Conservation (phyloP, 2,797 vertebrate species). For the Brachyrhaphis roseni region DNA sequence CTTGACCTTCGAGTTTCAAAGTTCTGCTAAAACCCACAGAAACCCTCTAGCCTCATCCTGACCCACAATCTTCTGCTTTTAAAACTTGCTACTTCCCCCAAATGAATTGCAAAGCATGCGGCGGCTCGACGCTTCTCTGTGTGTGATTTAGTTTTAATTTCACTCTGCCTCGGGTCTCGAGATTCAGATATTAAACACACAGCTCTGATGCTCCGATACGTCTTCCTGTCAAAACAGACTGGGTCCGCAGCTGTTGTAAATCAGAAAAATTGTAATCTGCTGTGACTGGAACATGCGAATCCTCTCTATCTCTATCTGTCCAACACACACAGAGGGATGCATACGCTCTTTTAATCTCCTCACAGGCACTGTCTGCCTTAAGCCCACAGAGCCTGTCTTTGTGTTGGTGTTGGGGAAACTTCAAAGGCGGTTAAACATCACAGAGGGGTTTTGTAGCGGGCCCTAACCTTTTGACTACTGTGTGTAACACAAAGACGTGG, state of each 20-base stretch:
- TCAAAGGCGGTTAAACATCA: slow-evolving; percentile 77
- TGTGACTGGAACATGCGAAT: slow-evolving; percentile 63
- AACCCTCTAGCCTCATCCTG: slow-evolving; percentile 48
- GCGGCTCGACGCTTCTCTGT: slow-evolving; percentile 52
- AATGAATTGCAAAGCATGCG: slow-evolving; percentile 43
- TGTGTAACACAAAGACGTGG: slow-evolving; percentile 43
- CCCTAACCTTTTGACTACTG: slow-evolving; percentile 59
- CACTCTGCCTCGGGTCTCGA: slow-evolving; percentile 64
- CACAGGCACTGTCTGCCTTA: slow-evolving; percentile 60
- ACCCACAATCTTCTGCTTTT: slow-evolving; percentile 58
- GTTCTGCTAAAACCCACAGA: slow-evolving; percentile 39
- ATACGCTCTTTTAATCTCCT: slow-evolving; percentile 63
- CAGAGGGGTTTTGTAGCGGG: slow-evolving; percentile 59
- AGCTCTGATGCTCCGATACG: slow-evolving; percentile 67
- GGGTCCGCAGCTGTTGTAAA: slow-evolving; percentile 60
- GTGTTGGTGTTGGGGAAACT: slow-evolving; percentile 67
- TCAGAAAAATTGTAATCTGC: slow-evolving; percentile 66
- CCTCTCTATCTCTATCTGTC: slow-evolving; percentile 43
- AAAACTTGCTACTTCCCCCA: slow-evolving; percentile 38
- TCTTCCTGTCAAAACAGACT: slow-evolving; percentile 67
- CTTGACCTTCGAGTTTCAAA: slow-evolving; percentile 58
- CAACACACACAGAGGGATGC: slow-evolving; percentile 48
- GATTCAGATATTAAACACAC: slow-evolving; percentile 72
- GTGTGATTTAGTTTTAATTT: slow-evolving; percentile 72
- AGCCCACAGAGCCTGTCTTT: slow-evolving; percentile 73